Evolutionary conservation across 2,113 vertebrate species (phyloP).

Genomic region (Brienomyrus brachyistius): DNA sequence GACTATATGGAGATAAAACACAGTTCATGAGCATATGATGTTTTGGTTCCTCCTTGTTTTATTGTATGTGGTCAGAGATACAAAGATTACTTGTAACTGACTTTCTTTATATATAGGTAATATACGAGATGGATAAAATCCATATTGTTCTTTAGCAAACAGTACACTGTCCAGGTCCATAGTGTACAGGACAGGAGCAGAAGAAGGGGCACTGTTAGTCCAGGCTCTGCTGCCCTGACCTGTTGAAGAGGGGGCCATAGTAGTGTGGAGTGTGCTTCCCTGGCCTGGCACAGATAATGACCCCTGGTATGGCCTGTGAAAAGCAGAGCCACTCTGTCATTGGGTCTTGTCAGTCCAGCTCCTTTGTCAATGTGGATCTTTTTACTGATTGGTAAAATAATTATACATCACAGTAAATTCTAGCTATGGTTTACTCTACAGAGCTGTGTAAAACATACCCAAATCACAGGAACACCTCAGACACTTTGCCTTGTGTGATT

Average conservation of each 20-base stretch:
- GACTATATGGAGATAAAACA: not conserved
- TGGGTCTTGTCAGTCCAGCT: not conserved
- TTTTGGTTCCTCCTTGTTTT: not conserved
- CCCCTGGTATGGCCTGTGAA: not conserved
- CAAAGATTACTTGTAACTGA: not conserved
- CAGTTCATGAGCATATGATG: not conserved
- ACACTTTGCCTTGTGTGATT: not conserved
- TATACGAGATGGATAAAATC: not conserved
- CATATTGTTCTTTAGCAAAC: not conserved
- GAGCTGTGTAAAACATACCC: not conserved
- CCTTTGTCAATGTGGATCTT: not conserved
- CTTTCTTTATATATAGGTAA: not conserved
- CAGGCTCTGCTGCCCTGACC: not conserved
- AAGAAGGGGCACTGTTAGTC: not conserved
- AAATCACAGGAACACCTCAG: not conserved
- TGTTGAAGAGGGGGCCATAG: not conserved
- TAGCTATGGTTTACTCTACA: not conserved
- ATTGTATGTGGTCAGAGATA: not conserved
- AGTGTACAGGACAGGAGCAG: slow-evolving; percentile 1
- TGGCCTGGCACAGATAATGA: not conserved
- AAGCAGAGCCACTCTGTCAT: not conserved
- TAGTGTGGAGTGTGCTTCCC: not conserved
- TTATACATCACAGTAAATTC: not conserved
- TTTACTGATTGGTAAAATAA: not conserved
- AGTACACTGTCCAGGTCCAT: slow-evolving; percentile 9